phyloP scores from a whole-genome alignment of 2,888 invertebrate species.

The Eledona agricola region DNA sequence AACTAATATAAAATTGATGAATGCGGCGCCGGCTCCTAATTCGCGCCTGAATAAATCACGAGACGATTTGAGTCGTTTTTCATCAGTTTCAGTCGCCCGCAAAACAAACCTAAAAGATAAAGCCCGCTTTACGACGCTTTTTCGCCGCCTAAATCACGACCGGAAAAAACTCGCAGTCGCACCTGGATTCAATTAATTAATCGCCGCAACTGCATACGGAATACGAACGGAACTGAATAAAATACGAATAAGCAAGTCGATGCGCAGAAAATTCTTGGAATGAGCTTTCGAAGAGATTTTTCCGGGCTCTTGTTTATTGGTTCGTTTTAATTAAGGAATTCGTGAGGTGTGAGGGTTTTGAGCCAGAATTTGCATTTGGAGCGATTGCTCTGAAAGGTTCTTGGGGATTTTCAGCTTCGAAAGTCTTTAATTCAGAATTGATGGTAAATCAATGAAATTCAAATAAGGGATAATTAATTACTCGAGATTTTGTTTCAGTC shows the following conservation, averaged over 20 bases:
- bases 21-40: conserved; percentile 26
- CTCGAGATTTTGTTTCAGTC: background rate
- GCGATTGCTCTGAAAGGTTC: conserved; percentile 1
- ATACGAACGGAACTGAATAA: background rate
- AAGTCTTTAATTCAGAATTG: too few relatives aligned
- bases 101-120: too few relatives aligned
- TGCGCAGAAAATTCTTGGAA: too few relatives aligned
- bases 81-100: background rate
- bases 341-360: conserved; percentile 7
- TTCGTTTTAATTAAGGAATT: conserved; percentile 20
- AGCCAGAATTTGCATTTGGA: conserved; percentile 17
- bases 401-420: too few relatives aligned
- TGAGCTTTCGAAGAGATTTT: conserved; percentile 10
- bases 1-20: conserved; percentile 32
- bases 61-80: conserved; percentile 1
- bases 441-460: conserved; percentile 3
- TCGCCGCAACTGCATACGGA: background rate
- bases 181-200: conserved; percentile 2
- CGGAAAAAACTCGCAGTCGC: background rate
- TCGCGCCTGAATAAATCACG: conserved; percentile 21
- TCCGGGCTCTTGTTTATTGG: conserved; percentile 15
- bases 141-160: background rate
- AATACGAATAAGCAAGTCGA: background rate
- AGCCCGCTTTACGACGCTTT: too few relatives aligned
- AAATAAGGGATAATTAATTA: background rate